Base-by-base conservation (phyloP, 1,140 invertebrate genomes). In the Drosophila micromelanica region DNA sequence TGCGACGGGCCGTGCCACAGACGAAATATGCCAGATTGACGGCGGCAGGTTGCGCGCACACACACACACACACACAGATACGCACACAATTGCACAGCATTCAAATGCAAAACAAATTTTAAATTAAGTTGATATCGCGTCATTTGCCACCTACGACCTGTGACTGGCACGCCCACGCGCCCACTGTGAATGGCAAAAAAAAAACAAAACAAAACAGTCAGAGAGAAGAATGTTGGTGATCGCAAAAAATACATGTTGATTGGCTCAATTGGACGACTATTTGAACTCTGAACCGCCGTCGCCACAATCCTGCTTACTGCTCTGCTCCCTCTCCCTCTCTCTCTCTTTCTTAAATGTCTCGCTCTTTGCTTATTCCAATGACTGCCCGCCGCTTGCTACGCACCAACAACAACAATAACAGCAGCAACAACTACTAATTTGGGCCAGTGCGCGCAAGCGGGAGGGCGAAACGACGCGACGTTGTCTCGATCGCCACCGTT, bases 201-300 rank as follows among this genome's bases (percentile, higher is more conserved):
- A 54, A 37, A 40, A 17, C 17, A 43, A 69, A 30, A 51, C 20
- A 20, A 20, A 23, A 23, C 20, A 23, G 7, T 6, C 27, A 17
- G 43, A 20, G 23, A 49, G 32, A 49, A 27, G 20, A 52, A 35
- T 57, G 52, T 51, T 40, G 46, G 42, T 69, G 65, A 73, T 69
- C 65, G 71, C 65, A 51, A 60, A 61, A 73, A 56, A 72, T 59
- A 42, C 8, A 74, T 74, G 82, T 90, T 90, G 87, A 90, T 90
- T 90, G 87, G 87, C 87, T 90, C 82, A 90, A 90, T 90, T 90
- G 87, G 84, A 75, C 87, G 82, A 87, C 84, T 90, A 91, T 90
- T 90, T 90, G 87, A 90, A 90, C 87, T 90, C 76, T 90, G 87
- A 90, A 75, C 87, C 57, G 68, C 42, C 38, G 56, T 35, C 51